Conservation (phyloP, 2,113 vertebrate genomes). For the Gadus chalcogrammus region DNA sequence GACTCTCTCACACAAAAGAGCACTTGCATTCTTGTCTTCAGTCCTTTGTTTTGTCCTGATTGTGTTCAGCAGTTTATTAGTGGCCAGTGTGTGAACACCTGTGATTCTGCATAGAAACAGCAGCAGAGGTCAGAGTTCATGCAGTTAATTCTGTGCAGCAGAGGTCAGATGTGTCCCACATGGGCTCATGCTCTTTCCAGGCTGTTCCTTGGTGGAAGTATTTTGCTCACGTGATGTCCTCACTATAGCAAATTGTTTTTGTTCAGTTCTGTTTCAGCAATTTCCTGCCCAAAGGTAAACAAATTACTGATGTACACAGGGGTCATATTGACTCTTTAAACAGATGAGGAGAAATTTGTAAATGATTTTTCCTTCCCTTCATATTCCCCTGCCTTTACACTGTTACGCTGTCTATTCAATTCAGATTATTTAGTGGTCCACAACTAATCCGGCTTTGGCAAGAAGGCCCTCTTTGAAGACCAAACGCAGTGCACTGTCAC, state of each 20-base stretch:
- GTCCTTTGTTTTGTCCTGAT: background rate
- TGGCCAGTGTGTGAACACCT: too few species aligned
- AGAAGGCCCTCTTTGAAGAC: background rate
- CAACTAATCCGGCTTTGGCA: background rate
- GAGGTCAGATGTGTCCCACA: too few species aligned
- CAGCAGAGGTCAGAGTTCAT: background rate
- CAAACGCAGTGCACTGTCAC: conserved; percentile 8
- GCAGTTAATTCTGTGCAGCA: background rate
- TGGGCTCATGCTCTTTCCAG: too few species aligned
- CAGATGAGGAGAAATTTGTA: conserved; percentile 34
- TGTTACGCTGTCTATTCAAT: conserved; percentile 8
- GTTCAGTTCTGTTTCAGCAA: conserved; percentile 22
- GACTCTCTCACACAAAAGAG: too few species aligned
- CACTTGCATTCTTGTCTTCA: too few species aligned
- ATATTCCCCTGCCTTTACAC: conserved; percentile 6
- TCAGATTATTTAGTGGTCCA: background rate
- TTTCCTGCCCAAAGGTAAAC: conserved; percentile 43
- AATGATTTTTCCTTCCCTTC: conserved; percentile 24
- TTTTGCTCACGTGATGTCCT: too few species aligned
- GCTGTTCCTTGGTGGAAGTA: too few species aligned
- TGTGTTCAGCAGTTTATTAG: background rate
- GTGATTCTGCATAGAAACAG: background rate
- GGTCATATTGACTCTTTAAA: conserved; percentile 22
- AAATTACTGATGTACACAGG: conserved; percentile 19
- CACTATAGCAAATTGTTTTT: too few species aligned